Evolutionary conservation across 2,888 invertebrate genomes (phyloP), one percentile per base, ranked within the genome.

Genomic region (Neoitamus cyanurus): DNA sequence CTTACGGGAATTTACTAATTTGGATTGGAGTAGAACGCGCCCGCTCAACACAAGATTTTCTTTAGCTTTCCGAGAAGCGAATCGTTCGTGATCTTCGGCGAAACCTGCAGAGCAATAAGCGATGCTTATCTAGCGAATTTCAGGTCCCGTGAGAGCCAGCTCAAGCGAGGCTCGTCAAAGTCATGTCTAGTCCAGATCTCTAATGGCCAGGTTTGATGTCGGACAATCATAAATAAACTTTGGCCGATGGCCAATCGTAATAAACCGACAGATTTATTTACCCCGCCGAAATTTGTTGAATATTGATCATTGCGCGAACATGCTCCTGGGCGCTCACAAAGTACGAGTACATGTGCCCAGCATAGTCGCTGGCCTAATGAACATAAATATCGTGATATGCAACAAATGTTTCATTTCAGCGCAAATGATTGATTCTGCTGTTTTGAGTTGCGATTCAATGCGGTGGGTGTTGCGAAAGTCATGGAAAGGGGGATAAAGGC

Each of bases 231-330:
- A 85, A 85, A 85, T 85, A 84, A 85, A 83, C 68, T 42, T 82
- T 86, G 86, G 86, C 84, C 72, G 83, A 83, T 85, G 58, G 86
- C 86, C 86, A 86, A 84, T 70, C 75, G 36, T 77, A 86, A 86
- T 85, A 86, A 86, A 84, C 77, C 78, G 37, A 70, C 84, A 85
- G 73, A 85, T 85, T 85, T 85, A 85, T 85, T 72, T 84, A 80
- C 84, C 77, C 73, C 85, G 20, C 34, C n/a, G 46, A 70, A 46
- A 83, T 83, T 72, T 72, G 72, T 73, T 82, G 82, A 34, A 34
- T 69, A 69, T 69, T 82, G 82, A 82, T 58, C 58, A 80, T 7
- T 30, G 48, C 25, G 78, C 58, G 78, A 48, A 11, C 70, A 37
- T 31, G 70, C 37, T 75, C 42, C 42, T 28, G 25, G 15, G 75